phyloP scores from a whole-genome alignment of 2,113 vertebrate genomes.

The Brachyhypopomus gauderio region DNA sequence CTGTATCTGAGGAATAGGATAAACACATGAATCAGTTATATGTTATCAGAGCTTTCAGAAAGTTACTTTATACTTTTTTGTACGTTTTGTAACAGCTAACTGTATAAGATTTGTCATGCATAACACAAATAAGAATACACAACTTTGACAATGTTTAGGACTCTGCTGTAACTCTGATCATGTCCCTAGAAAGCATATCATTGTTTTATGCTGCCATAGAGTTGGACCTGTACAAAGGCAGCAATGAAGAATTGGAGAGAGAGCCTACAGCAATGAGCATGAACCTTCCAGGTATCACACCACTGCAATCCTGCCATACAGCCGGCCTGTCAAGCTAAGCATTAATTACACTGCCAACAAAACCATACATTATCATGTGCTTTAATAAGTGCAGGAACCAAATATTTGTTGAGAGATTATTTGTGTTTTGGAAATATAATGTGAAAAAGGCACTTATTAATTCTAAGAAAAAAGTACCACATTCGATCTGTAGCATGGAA shows the following conservation, averaged over 20 bases:
- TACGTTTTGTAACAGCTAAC: no score
- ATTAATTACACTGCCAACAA: background rate
- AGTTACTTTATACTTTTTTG: no score
- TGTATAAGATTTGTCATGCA: no score
- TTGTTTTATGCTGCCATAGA: slow-evolving; percentile 21
- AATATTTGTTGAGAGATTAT: no score
- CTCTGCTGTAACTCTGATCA: background rate
- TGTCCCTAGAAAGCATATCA: background rate
- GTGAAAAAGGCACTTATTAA: background rate
- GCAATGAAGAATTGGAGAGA: background rate
- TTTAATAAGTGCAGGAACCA: background rate
- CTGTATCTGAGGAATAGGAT: background rate
- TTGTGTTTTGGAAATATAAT: background rate
- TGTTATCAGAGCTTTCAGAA: no score
- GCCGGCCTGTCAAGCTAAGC: background rate
- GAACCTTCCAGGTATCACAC: slow-evolving; percentile 20
- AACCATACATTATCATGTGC: background rate
- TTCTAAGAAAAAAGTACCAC: background rate
- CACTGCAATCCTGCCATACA: background rate
- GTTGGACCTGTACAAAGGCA: slow-evolving; percentile 28
- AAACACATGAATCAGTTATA: background rate
- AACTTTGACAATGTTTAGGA: background rate
- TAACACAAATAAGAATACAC: no score
- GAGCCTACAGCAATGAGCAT: background rate
- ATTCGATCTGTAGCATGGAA: background rate